These are phyloP conservation scores for Nezara viridula DNA, from an alignment of 2,888 invertebrate genomes.

Conservation along the genomic window DNA sequence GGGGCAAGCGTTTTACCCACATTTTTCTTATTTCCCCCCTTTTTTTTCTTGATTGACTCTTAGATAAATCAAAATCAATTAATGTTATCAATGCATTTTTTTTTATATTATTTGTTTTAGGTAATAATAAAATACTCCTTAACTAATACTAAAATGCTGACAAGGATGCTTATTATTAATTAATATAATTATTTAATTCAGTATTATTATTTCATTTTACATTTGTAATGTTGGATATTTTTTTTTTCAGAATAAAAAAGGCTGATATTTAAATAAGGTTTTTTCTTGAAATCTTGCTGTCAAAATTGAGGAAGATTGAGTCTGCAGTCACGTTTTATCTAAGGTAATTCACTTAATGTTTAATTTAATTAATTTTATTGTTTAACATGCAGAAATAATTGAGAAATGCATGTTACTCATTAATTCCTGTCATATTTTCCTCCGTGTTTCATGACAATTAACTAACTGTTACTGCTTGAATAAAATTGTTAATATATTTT, in stretches of 20 bases:
- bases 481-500: no score
- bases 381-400: background rate
- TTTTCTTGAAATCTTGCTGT: background rate
- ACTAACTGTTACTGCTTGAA: no score
- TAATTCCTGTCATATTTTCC: background rate
- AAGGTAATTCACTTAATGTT: background rate
- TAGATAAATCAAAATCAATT: no score
- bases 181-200: no score
- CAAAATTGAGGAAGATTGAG: conserved; percentile 45
- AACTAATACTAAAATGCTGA: no score
- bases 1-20: background rate
- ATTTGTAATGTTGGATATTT: no score
- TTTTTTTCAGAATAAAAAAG: background rate
- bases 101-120: no score
- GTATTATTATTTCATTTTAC: no score
- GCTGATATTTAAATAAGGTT: background rate
- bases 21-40: background rate
- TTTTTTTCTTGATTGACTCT: no score
- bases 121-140: no score
- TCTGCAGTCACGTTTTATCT: conserved; percentile 31
- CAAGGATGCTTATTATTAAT: no score
- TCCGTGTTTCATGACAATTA: background rate
- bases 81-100: no score
- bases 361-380: background rate
- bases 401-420: background rate